Evolutionary conservation across 2,113 vertebrate species (phyloP).

Genomic region (Tachysurus fulvidraco): DNA sequence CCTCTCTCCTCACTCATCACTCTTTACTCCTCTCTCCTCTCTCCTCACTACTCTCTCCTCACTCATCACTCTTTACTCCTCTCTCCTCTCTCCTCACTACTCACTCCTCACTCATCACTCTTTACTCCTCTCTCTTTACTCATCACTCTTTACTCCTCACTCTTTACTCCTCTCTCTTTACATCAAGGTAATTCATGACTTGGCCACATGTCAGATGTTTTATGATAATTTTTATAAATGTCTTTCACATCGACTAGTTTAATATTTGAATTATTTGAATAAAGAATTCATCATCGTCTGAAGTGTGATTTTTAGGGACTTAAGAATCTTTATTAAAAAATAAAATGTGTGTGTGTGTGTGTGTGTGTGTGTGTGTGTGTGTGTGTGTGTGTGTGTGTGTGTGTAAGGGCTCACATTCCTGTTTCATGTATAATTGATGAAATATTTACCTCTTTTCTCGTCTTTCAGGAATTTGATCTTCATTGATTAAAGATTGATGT

Average conservation of each 20-base stretch:
- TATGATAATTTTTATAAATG: not conserved
- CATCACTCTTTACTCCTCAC: no score
- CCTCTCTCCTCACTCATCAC: no score
- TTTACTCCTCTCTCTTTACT: no score
- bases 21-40: no score
- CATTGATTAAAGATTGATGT: not conserved
- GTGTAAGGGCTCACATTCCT: not conserved
- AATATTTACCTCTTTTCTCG: not conserved
- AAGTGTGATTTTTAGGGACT: not conserved
- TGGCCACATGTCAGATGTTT: not conserved
- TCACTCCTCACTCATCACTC: no score
- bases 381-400: not conserved
- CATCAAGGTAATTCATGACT: not conserved
- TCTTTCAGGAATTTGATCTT: slow-evolving; percentile 1
- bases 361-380: not conserved
- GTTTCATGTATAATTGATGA: slow-evolving; percentile 2
- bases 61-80: no score
- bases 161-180: no score
- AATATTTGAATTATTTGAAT: not conserved
- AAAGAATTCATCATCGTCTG: not conserved
- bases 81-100: no score
- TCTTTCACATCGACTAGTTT: not conserved
- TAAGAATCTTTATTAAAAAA: not conserved
- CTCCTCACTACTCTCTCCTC: no score
- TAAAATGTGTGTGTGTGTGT: not conserved